phyloP scores from a whole-genome alignment of 2,113 vertebrate genomes.

The Oriolus oriolus region DNA sequence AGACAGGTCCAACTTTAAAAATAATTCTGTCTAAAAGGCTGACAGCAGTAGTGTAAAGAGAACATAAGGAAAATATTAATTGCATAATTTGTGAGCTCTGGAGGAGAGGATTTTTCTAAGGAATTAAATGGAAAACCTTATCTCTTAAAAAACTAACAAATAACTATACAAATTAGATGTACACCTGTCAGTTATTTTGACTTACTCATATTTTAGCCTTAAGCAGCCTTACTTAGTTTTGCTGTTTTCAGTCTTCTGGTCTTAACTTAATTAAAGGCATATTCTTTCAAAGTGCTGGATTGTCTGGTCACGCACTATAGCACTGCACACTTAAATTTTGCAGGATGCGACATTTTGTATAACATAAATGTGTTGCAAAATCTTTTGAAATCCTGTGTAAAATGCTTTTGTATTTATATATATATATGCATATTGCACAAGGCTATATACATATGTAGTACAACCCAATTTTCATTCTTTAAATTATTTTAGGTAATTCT shows the following conservation, averaged over 20 bases:
- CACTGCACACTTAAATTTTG: background rate
- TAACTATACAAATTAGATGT: background rate
- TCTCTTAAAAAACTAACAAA: background rate
- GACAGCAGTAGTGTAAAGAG: background rate
- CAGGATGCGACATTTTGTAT: background rate
- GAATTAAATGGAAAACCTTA: background rate
- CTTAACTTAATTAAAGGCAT: background rate
- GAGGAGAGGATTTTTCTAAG: background rate
- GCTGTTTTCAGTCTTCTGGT: background rate
- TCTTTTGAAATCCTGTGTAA: background rate
- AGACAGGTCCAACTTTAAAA: background rate
- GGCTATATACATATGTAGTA: background rate
- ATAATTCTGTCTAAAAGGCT: background rate
- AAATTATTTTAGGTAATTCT: constrained; percentile 82
- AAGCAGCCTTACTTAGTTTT: background rate
- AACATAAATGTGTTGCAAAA: background rate
- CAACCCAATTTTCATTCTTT: constrained; percentile 18
- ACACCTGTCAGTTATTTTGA: background rate
- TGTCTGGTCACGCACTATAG: background rate
- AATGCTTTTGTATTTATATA: background rate
- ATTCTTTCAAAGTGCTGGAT: background rate
- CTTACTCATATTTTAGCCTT: background rate
- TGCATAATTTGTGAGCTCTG: background rate
- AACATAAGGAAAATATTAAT: background rate
- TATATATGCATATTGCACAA: background rate